phyloP scores from a whole-genome alignment of 2,797 vertebrate species.

The Rachycentron canadum region DNA sequence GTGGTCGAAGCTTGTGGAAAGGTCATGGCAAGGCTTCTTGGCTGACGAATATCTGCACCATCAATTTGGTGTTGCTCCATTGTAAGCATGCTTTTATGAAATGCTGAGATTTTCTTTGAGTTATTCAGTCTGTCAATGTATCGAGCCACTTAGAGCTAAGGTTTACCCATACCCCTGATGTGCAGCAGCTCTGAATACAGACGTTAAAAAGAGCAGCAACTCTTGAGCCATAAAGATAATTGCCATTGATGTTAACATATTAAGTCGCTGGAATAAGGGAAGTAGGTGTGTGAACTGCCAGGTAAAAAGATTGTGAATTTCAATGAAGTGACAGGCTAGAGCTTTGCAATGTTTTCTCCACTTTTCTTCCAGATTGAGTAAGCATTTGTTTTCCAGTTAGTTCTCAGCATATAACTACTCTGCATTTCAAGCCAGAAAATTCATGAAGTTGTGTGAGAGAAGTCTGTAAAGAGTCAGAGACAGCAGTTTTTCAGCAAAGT shows the following conservation, averaged over 20 bases:
- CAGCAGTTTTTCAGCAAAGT: conserved; percentile 43
- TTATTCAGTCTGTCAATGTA: not conserved
- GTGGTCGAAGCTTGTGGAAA: not conserved
- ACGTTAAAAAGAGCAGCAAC: not conserved
- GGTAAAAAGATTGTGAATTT: conserved; percentile 14
- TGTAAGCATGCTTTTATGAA: conserved; percentile 3
- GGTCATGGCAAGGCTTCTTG: not conserved
- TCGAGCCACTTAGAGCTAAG: not conserved
- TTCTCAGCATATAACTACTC: conserved; percentile 44
- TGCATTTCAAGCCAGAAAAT: conserved; percentile 47
- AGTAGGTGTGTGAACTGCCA: conserved; percentile 3
- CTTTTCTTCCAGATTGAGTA: conserved; percentile 42
- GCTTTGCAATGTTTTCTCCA: conserved; percentile 27
- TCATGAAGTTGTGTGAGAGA: conserved; percentile 40
- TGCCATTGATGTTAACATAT: conserved; percentile 11
- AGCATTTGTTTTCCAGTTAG: conserved; percentile 52
- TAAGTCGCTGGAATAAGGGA: not conserved
- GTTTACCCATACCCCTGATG: not conserved
- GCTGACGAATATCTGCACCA: not conserved
- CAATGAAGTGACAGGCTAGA: conserved; percentile 45
- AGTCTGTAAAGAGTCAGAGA: conserved; percentile 34
- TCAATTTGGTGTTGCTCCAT: not conserved
- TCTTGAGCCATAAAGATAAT: conserved; percentile 1
- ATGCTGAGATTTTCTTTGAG: not conserved
- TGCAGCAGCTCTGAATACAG: not conserved